A percentile compares a stretch with the other conserved stretches of the same genome.
Evolutionary conservation across 2,888 invertebrate species (phyloP).

Genomic region (Idaea biselata): DNA sequence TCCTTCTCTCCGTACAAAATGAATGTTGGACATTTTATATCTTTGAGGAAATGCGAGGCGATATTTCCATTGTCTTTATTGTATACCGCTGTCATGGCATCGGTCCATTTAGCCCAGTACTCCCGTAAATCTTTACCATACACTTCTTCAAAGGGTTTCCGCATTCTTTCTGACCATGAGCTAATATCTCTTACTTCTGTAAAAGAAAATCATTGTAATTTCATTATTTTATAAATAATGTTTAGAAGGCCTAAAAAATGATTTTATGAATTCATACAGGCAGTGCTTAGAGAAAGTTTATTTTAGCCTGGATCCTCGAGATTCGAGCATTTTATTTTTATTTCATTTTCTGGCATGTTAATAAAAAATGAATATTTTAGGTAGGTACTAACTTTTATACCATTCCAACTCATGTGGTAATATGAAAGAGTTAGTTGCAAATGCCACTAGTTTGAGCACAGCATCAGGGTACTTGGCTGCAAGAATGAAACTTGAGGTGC

Average conservation of each 20-base stretch:
- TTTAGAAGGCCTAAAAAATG: no score
- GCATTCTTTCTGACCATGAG: conserved; percentile 90
- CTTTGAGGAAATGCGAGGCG: conserved; percentile 82
- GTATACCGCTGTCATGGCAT: conserved; percentile 80
- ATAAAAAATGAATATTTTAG: background rate
- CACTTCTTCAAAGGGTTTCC: conserved; percentile 84
- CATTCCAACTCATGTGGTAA: conserved; percentile 81
- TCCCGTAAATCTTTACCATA: conserved; percentile 87
- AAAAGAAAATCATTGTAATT: conserved; percentile 29
- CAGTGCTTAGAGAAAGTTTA: no score
- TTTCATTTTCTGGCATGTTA: no score
- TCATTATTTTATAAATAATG: no score
- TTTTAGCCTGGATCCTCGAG: no score
- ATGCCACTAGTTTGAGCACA: conserved; percentile 87
- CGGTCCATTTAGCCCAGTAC: conserved; percentile 88
- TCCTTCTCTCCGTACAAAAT: conserved; percentile 93
- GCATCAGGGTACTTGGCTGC: conserved; percentile 85
- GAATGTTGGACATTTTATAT: conserved; percentile 87
- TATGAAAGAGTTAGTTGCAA: conserved; percentile 89
- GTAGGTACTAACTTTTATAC: conserved; percentile 46
- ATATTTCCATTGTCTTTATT: conserved; percentile 85
- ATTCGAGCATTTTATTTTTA: no score
- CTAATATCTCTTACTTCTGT: conserved; percentile 85
- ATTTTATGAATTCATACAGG: no score
- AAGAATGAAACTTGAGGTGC: conserved; percentile 87